Conservation (phyloP, 92 coral and sea anemone species). For the Pocillopora meandrina region DNA sequence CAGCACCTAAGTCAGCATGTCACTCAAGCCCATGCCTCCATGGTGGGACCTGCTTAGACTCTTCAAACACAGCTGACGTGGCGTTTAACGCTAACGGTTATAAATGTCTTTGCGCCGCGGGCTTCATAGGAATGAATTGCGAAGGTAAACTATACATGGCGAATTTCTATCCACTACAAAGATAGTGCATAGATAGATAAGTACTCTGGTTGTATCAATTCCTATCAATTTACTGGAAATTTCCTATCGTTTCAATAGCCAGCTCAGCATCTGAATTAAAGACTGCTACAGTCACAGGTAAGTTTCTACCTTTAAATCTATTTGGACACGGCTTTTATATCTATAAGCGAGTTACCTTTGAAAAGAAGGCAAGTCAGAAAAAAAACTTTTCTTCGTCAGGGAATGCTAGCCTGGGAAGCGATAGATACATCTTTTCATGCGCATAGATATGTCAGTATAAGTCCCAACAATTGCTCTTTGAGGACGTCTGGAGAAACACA, state of each 20-base stretch:
- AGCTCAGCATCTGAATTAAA: neutral
- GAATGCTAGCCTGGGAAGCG: no score
- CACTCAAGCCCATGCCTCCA: conserved; percentile 86
- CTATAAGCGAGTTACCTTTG: neutral
- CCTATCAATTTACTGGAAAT: neutral
- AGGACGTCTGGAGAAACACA: no score
- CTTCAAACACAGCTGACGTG: conserved; percentile 86
- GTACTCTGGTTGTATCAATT: neutral
- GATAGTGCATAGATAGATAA: no score
- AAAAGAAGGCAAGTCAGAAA: neutral
- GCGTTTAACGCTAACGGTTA: conserved; percentile 87
- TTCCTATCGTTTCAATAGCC: neutral
- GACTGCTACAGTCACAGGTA: conserved; percentile 14
- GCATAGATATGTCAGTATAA: no score
- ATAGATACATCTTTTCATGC: no score
- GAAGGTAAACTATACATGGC: conserved; percentile 58
- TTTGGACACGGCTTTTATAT: neutral
- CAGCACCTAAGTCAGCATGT: conserved; percentile 76
- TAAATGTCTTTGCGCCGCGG: conserved; percentile 80
- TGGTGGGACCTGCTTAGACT: conserved; percentile 90
- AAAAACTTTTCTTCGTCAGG: neutral
- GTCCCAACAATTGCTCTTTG: no score
- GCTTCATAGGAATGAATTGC: conserved; percentile 84
- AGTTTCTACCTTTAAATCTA: neutral
- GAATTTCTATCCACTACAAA: neutral